Evolutionary conservation across 2,797 vertebrate genomes (phyloP), one percentile per base, ranked within the genome.

Genomic region (Gymnopithys bicolor): DNA sequence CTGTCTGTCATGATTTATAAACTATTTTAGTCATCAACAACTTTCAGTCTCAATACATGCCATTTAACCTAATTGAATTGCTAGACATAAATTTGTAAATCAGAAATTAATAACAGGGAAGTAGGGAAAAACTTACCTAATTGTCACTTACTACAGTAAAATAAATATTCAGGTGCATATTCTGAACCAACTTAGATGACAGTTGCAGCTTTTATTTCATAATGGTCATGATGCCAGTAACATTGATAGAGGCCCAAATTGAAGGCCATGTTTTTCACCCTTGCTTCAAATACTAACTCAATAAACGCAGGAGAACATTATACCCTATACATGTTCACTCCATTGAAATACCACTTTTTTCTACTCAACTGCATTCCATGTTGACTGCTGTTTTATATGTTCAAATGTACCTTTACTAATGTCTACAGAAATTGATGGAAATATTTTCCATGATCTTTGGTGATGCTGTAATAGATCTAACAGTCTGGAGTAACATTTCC

Each of bases 151-250:
- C 97, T 97, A 98, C 84, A 97, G 97, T 97, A 98, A 97, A 97
- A 97, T 97, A 98, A 98, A 98, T 98, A 98, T 97, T 98, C 98
- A 98, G 99, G 98, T 99, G 99, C 99, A 99, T 99, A 99, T 99
- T 99, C 99, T 99, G 99, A 99, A 99, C 99, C 99, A 99, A 99
- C 99, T 99, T 99, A 99, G 99, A 99, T 99, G 99, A 98, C 99
- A 99, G 99, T 99, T 99, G 99, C 98, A 98, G 99, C 99, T 97
- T 98, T 98, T 98, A 97, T 97, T 96, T 97, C 97, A 94, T 96
- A 98, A 98, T 97, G 98, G 99, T 99, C 98, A 99, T 99, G 98
- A 98, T 95, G 99, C 99, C 99, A 97, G 99, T 99, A 99, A 99
- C 99, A 99, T 99, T 97, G 93, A 95, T 93, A 97, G 67, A 95